phyloP scores from a whole-genome alignment of 2,797 vertebrate genomes.

The Brachyrhaphis roseni region DNA sequence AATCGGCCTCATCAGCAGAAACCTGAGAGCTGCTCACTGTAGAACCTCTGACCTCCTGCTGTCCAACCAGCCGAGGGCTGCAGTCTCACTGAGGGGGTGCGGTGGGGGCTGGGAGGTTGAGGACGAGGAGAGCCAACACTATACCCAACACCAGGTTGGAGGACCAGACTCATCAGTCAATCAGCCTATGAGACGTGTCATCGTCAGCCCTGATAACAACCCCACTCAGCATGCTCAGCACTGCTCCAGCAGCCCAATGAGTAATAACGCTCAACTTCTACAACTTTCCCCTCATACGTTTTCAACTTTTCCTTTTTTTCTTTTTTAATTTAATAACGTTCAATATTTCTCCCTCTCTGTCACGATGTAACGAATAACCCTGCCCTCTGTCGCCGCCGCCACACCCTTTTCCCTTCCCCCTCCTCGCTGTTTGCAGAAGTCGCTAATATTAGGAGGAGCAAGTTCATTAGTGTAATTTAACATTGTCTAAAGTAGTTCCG shows the following conservation, averaged over 20 bases:
- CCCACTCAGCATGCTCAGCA: constrained; percentile 49
- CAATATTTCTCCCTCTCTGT: background rate
- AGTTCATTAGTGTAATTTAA: constrained; percentile 73
- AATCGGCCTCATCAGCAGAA: constrained; percentile 73
- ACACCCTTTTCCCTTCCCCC: constrained; percentile 4
- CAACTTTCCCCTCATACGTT: background rate
- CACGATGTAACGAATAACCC: constrained; percentile 36
- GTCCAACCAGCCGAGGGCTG: constrained; percentile 40
- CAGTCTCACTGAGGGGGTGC: background rate
- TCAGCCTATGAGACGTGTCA: constrained; percentile 47
- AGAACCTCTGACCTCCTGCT: constrained; percentile 67
- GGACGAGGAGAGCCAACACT: background rate
- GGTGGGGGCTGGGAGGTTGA: no score
- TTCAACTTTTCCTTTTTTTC: background rate
- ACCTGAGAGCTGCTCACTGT: constrained; percentile 57
- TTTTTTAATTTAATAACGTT: background rate
- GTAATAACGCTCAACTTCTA: constrained; percentile 35
- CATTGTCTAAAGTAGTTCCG: constrained; percentile 64
- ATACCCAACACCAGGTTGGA: constrained; percentile 42
- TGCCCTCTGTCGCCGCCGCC: background rate
- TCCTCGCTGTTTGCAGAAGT: constrained; percentile 44
- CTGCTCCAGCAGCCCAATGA: constrained; percentile 25
- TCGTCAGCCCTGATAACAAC: constrained; percentile 35
- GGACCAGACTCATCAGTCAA: constrained; percentile 65
- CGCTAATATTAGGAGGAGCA: constrained; percentile 62